A percentile compares a stretch with the other conserved stretches of the same genome.
Conservation (phyloP, 2,797 vertebrate species). For the Alexandromys oeconomus region DNA sequence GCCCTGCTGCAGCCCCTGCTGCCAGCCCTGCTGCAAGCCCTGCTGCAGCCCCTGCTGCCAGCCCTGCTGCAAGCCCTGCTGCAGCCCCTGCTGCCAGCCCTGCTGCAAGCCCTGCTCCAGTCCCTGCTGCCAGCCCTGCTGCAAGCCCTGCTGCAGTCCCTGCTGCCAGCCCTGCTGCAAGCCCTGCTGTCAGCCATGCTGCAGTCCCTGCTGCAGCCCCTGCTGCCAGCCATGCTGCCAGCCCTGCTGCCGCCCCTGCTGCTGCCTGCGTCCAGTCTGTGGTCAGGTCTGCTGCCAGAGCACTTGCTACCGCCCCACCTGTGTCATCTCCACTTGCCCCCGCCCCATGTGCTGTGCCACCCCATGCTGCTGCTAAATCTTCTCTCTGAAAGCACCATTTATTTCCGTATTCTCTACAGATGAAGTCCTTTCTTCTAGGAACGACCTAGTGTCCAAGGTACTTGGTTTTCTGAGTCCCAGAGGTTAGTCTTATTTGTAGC, state of each 20-base stretch:
- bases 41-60: conserved; percentile 16
- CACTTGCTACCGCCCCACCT: conserved; percentile 46
- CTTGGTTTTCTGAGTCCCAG: background rate
- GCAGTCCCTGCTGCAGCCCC: too few relatives aligned
- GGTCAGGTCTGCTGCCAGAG: background rate
- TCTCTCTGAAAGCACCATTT: background rate
- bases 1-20: background rate
- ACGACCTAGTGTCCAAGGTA: background rate
- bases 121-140: background rate
- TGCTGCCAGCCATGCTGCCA: background rate
- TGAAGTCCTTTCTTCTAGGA: background rate
- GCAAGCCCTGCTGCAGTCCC: too few relatives aligned
- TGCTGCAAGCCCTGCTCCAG: background rate
- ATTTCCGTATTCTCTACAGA: background rate
- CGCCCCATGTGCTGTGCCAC: conserved; percentile 25
- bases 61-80: background rate
- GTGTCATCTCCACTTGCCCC: conserved; percentile 44
- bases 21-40: background rate
- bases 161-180: background rate
- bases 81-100: background rate
- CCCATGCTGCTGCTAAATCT: conserved; percentile 43
- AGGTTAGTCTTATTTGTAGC: background rate
- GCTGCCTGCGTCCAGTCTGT: background rate
- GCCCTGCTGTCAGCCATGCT: background rate
- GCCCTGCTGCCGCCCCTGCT: background rate